Base-by-base conservation (phyloP, 2,113 vertebrate species). In the Brachyhypopomus occidentalis region DNA sequence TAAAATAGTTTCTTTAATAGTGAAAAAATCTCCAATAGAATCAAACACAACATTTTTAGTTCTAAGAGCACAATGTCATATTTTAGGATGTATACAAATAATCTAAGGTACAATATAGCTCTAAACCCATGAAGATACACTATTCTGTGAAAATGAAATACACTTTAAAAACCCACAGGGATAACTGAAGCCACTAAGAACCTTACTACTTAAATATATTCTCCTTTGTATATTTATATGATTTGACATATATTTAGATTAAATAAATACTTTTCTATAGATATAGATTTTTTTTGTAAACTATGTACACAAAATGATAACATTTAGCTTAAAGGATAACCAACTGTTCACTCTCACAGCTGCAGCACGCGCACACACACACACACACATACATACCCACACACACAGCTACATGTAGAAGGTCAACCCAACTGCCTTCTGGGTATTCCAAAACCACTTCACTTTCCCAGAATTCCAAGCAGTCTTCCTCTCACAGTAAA, bases 181-280 rank as follows among this genome's bases (percentile, higher is more conserved):
- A 84, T 22, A 76, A 84, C 78, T 0, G 16, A 84, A 87, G 75
- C 84, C 91, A 93, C 90, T 79, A 83, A 91, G 75, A 83, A 88
- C 89, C 89, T 77, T 82, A 91, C 90, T 92, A 91, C 87, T 90
- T 90, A 92, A 92, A 93, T 92, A 92, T 72, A 89, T 80, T 88
- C 87, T 91, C 88, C 88, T 89, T 58, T 81, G 30, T 85, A 85
- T 83, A 85, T 91, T 90, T 92, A 71, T 41, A 27, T 78, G 2
- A 52, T 78, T 30, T 45, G 38, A 81, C 88, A 82, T 83, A 90
- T 88, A 92, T 86, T 72, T 88, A 72, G 71, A 87, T 93, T 89
- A 92, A 93, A 93, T 89, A 94, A 93, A 93, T 93, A 94, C 90
- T 90, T 93, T 91, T 89, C 87, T 87, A 85, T 91, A 91, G 22